Conservation (phyloP, 1,140 invertebrate species). For the Bombus picipes region DNA sequence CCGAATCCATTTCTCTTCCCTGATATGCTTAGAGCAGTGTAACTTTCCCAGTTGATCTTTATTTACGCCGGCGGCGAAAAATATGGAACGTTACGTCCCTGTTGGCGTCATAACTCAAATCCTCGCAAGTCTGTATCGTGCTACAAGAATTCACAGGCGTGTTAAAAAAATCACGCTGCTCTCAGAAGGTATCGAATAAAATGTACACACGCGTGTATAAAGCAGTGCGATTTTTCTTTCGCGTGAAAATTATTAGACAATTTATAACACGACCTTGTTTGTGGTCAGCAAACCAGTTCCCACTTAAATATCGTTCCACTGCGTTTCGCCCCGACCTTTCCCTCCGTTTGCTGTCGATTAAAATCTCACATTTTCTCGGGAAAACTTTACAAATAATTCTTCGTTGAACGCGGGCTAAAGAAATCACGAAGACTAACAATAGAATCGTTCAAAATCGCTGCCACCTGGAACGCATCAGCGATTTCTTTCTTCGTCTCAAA, state of each 20-base stretch:
- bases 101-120: constrained; percentile 52
- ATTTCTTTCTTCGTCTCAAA: constrained; percentile 44
- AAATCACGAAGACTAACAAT: neutral
- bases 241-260: neutral
- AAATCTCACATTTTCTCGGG: neutral
- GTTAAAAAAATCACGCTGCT: neutral
- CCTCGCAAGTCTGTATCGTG: constrained; percentile 20
- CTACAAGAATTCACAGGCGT: neutral
- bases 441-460: neutral
- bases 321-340: neutral
- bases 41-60: constrained; percentile 57
- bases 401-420: no score
- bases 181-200: neutral
- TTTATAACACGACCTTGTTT: neutral
- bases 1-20: constrained; percentile 39
- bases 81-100: constrained; percentile 45
- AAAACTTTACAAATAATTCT: neutral
- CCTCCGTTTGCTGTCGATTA: neutral
- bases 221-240: neutral
- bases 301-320: neutral
- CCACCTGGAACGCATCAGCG: constrained; percentile 36
- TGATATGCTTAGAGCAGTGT: constrained; percentile 20
- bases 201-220: neutral
- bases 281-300: neutral
- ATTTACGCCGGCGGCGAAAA: constrained; percentile 46